Percentiles rank a stretch among this genome's conserved stretches.
Evolutionary conservation across 2,888 invertebrate species (phyloP).

Genomic region (Cephus pygmeus): DNA sequence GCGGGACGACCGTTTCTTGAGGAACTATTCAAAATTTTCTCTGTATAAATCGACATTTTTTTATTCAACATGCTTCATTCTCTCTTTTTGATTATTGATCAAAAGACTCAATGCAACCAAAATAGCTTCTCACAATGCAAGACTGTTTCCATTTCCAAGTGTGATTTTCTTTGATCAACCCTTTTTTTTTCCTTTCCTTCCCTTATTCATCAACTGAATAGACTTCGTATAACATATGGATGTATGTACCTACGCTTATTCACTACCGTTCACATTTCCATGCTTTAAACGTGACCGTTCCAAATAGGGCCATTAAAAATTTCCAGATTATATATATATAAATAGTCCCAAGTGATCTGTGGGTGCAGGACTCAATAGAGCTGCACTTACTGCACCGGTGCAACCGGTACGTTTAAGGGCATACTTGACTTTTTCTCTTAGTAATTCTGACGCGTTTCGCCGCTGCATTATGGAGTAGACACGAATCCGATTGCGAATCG

Average conservation of each 20-base stretch:
- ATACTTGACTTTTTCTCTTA: conserved; percentile 23
- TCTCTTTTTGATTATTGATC: neutral
- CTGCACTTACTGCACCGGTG: neutral
- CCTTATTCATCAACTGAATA: neutral
- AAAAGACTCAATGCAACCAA: neutral
- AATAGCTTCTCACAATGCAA: neutral
- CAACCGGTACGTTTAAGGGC: conserved; percentile 29
- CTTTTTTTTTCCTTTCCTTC: neutral
- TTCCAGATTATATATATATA: conserved; percentile 30
- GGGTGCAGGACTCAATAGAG: conserved; percentile 30
- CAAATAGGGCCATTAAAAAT: conserved; percentile 11
- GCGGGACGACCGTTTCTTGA: neutral
- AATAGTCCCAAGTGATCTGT: conserved; percentile 30
- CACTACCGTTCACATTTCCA: neutral
- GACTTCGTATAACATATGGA: neutral
- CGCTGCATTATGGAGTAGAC: neutral
- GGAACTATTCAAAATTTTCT: neutral
- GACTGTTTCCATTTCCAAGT: neutral
- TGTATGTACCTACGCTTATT: neutral
- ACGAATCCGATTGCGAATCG: neutral
- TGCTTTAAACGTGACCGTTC: neutral
- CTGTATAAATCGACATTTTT: neutral
- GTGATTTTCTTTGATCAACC: neutral
- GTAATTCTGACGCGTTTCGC: conserved; percentile 22
- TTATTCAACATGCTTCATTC: neutral